Conservation (phyloP, 1,140 invertebrate genomes). For the Psix sp. region DNA sequence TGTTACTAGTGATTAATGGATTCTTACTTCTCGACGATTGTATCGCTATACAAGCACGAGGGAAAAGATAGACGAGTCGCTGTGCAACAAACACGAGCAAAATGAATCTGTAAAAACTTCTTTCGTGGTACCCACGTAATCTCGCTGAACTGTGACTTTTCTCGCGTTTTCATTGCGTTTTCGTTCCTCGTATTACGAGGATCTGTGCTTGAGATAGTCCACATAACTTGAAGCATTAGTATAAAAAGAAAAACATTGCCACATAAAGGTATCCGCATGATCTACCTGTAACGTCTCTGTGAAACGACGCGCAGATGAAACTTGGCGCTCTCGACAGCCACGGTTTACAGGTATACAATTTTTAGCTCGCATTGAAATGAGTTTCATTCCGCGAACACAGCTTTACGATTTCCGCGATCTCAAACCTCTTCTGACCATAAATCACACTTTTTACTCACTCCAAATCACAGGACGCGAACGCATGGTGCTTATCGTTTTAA, state of each 20-base stretch:
- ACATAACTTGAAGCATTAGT: conserved; percentile 76
- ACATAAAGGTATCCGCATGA: conserved; percentile 58
- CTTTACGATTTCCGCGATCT: conserved; percentile 12
- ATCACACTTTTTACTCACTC: conserved; percentile 50
- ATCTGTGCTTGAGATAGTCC: conserved; percentile 69
- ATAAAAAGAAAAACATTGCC: conserved; percentile 61
- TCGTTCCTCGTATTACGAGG: conserved; percentile 31
- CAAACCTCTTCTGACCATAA: conserved; percentile 19
- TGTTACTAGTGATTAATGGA: no score
- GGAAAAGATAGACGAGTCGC: conserved; percentile 9
- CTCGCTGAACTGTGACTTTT: conserved; percentile 50
- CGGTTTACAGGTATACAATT: not conserved
- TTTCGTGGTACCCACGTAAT: conserved; percentile 49
- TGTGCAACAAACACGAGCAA: conserved; percentile 59
- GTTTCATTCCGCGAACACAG: not conserved
- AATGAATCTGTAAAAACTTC: conserved; percentile 57
- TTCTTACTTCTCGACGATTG: conserved; percentile 15
- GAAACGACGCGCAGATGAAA: conserved; percentile 60
- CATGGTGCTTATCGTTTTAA: conserved; percentile 33
- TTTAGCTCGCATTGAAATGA: conserved; percentile 5
- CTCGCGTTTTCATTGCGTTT: conserved; percentile 55
- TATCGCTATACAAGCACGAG: conserved; percentile 21
- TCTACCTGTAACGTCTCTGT: conserved; percentile 62
- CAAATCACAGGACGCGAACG: no score
- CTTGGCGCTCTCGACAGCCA: conserved; percentile 51